Evolutionary conservation across 2,797 vertebrate species (phyloP), one percentile per base, ranked within the genome.

Genomic region (Chelidonichthys spinosus): DNA sequence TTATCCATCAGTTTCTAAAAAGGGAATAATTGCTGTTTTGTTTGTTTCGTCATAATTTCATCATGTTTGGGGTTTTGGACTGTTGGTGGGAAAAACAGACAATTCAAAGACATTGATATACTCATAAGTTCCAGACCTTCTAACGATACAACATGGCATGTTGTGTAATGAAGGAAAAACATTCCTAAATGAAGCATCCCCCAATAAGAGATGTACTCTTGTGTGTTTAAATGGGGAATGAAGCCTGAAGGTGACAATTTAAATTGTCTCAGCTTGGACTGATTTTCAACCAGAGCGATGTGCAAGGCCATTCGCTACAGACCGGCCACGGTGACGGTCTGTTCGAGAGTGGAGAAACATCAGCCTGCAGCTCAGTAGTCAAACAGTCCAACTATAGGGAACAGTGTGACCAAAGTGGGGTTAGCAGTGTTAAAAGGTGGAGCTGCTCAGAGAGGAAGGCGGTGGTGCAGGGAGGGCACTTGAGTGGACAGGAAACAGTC

Each of bases 341-440:
- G 62, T 40, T 13, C 17, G 50, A 64, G 54, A 70, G 76, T 11
- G 7, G 43, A 72, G 42, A 69, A 44, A 66, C 60, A 15, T 15
- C 15, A 17, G 59, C 18, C 39, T 67, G 40, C 44, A 15, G 43
- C 43, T 15, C 13, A 7, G 15, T 18, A n/a, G 58, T 56, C 33
- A 14, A 2, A 46, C 58, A 68, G 58, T 56, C 33, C 11, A 2
- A 46, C 58, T 64, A 68, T 0, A 2, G 32, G 81, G 58, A 63
- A 72, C 11, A 36, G 46, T 44, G 2, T 11, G 52, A 65, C 46
- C 13, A 56, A 36, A 65, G 71, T 64, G 71, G 49, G 74, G 86
- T 90, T 90, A 92, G 86, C 66, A 54, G 74, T 76, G 88, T 93
- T 90, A 91, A 72, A 52, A 66, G 49, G 54, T 18, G 5, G 64